These are phyloP conservation scores for Craseonycteris thonglongyai DNA, from an alignment of 2,113 vertebrate genomes.

Conservation along the genomic window DNA sequence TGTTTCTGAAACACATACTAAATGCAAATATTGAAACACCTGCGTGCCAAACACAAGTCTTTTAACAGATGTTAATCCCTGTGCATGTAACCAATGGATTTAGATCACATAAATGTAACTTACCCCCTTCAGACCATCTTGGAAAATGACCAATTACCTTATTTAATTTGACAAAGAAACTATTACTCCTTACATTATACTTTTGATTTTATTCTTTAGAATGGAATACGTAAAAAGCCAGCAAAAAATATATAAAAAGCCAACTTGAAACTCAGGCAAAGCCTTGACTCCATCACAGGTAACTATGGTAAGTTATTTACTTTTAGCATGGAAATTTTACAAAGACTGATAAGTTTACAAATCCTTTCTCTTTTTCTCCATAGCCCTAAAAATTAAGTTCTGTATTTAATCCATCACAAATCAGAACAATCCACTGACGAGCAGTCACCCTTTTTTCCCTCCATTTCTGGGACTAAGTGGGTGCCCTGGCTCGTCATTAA, in stretches of 20 bases:
- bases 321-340: background rate
- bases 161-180: constrained; percentile 63
- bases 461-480: background rate
- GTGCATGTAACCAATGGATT: constrained; percentile 74
- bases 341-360: background rate
- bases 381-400: background rate
- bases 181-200: background rate
- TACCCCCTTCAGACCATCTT: constrained; percentile 70
- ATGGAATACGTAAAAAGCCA: constrained; percentile 42
- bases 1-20: constrained; percentile 83
- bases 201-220: constrained; percentile 39
- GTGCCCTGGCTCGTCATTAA: background rate
- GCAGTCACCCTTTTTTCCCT: background rate
- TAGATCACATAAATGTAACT: constrained; percentile 77
- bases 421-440: background rate
- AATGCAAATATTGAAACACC: constrained; percentile 88
- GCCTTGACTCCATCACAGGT: background rate
- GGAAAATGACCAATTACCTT: constrained; percentile 73
- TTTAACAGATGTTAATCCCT: constrained; percentile 87
- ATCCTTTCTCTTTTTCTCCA: background rate
- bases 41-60: constrained; percentile 82
- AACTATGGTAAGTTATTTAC: background rate
- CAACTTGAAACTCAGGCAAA: constrained; percentile 30
- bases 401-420: background rate
- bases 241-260: background rate